Conservation (phyloP, 2,113 vertebrate genomes). For the Psettodes erumei region DNA sequence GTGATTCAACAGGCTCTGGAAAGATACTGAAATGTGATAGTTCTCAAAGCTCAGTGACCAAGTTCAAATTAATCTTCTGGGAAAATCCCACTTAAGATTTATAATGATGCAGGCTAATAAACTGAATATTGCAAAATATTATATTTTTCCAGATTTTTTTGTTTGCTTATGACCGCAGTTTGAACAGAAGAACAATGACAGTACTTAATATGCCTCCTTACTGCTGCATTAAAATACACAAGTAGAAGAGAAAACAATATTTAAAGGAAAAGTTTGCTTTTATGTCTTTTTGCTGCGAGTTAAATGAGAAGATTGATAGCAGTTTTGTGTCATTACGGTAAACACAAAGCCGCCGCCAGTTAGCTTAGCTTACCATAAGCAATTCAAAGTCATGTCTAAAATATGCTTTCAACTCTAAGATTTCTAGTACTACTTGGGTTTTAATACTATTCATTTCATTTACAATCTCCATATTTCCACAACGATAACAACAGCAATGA, state of each 20-base stretch:
- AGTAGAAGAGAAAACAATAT: not conserved
- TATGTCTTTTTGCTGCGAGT: not conserved
- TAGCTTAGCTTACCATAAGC: no score
- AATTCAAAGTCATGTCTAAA: conserved; percentile 6
- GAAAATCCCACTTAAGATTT: conserved; percentile 11
- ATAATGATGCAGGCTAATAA: not conserved
- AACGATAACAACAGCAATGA: conserved; percentile 18
- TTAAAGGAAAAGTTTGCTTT: not conserved
- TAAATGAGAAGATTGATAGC: not conserved
- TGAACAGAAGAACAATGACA: not conserved
- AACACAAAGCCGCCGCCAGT: no score
- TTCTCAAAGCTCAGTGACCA: not conserved
- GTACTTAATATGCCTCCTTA: not conserved
- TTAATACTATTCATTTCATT: conserved; percentile 34
- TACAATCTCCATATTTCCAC: conserved; percentile 39
- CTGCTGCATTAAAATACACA: not conserved
- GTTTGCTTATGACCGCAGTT: not conserved
- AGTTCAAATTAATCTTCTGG: conserved; percentile 12
- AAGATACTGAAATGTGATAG: not conserved
- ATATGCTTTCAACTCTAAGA: conserved; percentile 6
- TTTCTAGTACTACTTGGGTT: conserved; percentile 27
- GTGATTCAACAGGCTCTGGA: conserved; percentile 52
- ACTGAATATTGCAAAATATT: conserved; percentile 3
- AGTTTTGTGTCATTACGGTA: not conserved
- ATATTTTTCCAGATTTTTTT: not conserved